Conservation (phyloP, 2,888 invertebrate genomes). For the Euproctis similis region DNA sequence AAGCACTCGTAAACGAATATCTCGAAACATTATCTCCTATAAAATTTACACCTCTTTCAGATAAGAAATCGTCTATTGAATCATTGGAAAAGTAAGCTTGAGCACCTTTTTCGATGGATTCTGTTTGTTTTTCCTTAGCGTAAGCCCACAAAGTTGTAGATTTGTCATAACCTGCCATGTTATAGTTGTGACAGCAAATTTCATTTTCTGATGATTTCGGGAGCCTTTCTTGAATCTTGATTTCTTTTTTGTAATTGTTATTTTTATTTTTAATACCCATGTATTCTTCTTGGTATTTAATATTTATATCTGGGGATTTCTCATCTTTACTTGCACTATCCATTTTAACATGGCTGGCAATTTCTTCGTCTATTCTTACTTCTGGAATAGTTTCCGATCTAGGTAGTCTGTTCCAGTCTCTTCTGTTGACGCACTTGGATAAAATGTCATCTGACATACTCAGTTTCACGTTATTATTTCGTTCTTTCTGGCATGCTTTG, state of each 20-base stretch:
- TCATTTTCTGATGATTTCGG: constrained; percentile 39
- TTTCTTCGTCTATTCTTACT: constrained; percentile 34
- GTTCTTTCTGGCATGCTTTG: constrained; percentile 53
- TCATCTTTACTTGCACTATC: not conserved
- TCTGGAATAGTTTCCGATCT: constrained; percentile 35
- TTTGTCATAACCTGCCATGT: constrained; percentile 5
- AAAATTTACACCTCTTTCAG: constrained; percentile 44
- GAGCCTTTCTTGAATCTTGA: not conserved
- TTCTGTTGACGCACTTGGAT: constrained; percentile 54
- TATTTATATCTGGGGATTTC: constrained; percentile 8
- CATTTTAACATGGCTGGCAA: constrained; percentile 6
- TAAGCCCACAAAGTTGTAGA: constrained; percentile 1
- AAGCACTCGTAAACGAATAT: constrained; percentile 34
- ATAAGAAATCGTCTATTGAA: constrained; percentile 54
- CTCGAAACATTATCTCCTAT: constrained; percentile 44
- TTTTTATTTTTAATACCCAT: constrained; percentile 7
- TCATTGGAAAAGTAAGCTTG: constrained; percentile 57
- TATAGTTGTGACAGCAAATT: constrained; percentile 41
- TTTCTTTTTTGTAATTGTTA: constrained; percentile 6
- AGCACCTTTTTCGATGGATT: constrained; percentile 44
- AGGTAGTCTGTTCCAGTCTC: constrained; percentile 47
- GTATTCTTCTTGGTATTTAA: constrained; percentile 18
- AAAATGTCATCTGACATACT: constrained; percentile 62
- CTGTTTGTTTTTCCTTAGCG: constrained; percentile 15
- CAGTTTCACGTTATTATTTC: constrained; percentile 32